Percentiles rank a stretch among this genome's conserved stretches.
phyloP scores from a whole-genome alignment of 30 jellyfish, hydroid and myxozoan species.

The Phacellophora camtschatica region DNA sequence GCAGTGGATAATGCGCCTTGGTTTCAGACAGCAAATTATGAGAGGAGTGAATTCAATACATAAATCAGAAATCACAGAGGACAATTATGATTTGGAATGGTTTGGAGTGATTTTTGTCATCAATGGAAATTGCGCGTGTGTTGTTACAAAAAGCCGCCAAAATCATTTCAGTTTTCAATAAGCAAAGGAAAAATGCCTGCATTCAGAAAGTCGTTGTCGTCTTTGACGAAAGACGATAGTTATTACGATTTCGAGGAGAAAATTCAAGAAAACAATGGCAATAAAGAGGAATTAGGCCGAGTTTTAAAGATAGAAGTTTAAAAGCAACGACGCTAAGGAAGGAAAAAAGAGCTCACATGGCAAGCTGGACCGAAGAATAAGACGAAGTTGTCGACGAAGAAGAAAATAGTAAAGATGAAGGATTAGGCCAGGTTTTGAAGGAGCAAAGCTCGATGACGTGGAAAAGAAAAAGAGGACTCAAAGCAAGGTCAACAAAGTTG shows the following conservation, averaged over 20 bases:
- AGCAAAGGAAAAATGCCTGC: neutral
- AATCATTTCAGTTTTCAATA: neutral
- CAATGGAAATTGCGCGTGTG: no score
- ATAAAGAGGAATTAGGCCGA: neutral
- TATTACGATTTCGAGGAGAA: no score
- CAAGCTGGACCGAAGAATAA: neutral
- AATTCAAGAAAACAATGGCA: neutral
- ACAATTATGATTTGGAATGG: no score
- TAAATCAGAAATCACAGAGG: no score
- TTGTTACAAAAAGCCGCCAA: no score
- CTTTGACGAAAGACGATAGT: no score
- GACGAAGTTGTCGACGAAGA: neutral
- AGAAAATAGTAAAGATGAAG: neutral
- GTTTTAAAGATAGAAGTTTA: no score
- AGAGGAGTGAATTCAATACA: no score
- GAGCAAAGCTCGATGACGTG: neutral
- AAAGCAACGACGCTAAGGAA: no score
- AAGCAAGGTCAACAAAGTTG: slow-evolving; percentile 5
- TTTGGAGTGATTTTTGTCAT: no score
- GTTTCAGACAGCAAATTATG: neutral
- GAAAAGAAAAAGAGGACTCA: slow-evolving; percentile 1
- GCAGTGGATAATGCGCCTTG: neutral
- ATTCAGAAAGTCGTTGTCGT: neutral
- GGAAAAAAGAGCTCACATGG: no score
- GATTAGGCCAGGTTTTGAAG: neutral